Base-by-base conservation (phyloP, 2,888 invertebrate species). In the Luperina testacea region DNA sequence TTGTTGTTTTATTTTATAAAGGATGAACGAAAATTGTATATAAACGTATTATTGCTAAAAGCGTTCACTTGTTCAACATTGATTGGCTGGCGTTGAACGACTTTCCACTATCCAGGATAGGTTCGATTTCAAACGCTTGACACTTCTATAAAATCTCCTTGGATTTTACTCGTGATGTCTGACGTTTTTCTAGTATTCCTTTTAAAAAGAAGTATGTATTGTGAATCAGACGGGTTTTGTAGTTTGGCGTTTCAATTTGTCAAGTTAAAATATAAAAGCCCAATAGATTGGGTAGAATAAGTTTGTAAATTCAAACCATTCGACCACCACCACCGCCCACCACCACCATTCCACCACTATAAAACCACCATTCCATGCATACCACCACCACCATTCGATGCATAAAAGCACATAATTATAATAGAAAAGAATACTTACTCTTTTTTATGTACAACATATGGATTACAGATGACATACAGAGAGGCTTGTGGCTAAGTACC, bases 61-160 rank as follows among this genome's bases (percentile, higher is more conserved):
- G 95, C 94, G 78, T 95, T 95, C 92, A 90, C 93, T 91, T 95
- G 95, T 95, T 92, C 90, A 82, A 88, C 92, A 87, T 92, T 94
- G 94, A 94, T 94, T 93, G 93, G 92, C 89, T 91, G 89, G 88
- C 88, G 82, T 87, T 68, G 74, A 89, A 90, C 88, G 87, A 91
- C 89, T 61, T 87, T 78, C 81, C 87, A 87, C 85, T 84, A 87
- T 83, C 88, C 83, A 83, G 83, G 82, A 78, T 85, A 85, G 77
- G 87, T 87, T 86, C 65, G 63, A 78, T 81, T 75, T 78, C 70
- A 77, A 73, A 78, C 68, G 59, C 64, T 72, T 79, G 80, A 77
- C 85, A 80, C 67, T 75, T 80, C 64, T 78, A 76, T 80, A 73
- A 82, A 72, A 76, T 61, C 72, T 77, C 77, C 61, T 75, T 67